Evolutionary conservation across 2,797 vertebrate genomes (phyloP), one percentile per base, ranked within the genome.

Genomic region (Karalla daura): DNA sequence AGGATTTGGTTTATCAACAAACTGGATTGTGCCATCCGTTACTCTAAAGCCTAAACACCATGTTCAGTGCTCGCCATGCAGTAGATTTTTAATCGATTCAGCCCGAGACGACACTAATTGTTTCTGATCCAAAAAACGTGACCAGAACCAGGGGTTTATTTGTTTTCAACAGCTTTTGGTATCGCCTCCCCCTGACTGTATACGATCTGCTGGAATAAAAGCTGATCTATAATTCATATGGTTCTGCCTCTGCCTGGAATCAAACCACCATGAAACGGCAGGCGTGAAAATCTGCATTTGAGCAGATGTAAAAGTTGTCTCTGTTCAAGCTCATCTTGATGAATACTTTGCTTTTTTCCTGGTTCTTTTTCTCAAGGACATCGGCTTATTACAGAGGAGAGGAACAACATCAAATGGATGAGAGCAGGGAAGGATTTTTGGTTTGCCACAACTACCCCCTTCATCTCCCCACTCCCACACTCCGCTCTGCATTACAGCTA

Each of bases 1-100:
- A 80, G 85, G 89, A 91, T 91, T 92, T 86, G 76, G 76, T 89
- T 83, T 68, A 77, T 74, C 81, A 78, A 59, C 74, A 81, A 79
- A 86, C 83, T 62, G 82, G 69, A 84, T 80, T 74, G 52, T 51
- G 49, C 66, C 70, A 53, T 59, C 36, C 40, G 5, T 66, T 68
- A 37, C 70, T 70, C 67, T 44, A 60, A 69, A 80, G 23, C 65
- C 83, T 51, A 65, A 70, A 69, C 59, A 66, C 12, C 10, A 9
- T 47, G 51, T 53, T 58, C 28, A 40, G 33, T 47, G 61, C 33
- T 33, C 2, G 30, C 54, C 40, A 17, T 62, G 32, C 37, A 56
- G 53, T 53, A 11, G 30, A 46, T 70, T 64, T 65, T 67, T 40
- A 49, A 76, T 73, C 18, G 36, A 72, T 77, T 75, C 25, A 58